These are phyloP conservation scores for Alosa sapidissima DNA, from an alignment of 2,797 vertebrate genomes.

Conservation along the genomic window DNA sequence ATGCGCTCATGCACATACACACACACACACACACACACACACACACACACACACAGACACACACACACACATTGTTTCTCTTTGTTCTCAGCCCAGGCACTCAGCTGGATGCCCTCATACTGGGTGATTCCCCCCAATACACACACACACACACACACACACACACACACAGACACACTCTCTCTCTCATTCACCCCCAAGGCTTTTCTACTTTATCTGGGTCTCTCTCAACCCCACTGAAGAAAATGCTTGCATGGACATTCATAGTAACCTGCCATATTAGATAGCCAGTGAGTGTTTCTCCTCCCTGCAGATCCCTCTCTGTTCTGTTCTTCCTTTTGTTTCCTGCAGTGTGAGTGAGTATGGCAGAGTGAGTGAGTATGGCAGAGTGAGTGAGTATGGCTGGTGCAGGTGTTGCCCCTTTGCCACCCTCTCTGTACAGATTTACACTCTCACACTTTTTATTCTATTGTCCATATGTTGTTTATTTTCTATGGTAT, in stretches of 20 bases:
- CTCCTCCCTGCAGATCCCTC: not conserved
- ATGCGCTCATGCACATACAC: not conserved
- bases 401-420: not conserved
- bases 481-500: not conserved
- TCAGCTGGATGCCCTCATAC: conserved; percentile 39
- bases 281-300: not conserved
- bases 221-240: not conserved
- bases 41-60: conserved; percentile 23
- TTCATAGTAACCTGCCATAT: not conserved
- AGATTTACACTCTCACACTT: not conserved
- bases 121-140: not conserved
- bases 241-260: not conserved
- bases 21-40: conserved; percentile 39
- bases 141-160: not conserved
- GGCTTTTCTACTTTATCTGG: not conserved
- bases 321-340: not conserved
- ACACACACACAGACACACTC: not conserved
- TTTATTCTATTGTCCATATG: not conserved
- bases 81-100: conserved; percentile 47
- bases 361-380: not conserved
- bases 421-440: not conserved
- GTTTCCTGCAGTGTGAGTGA: not conserved
- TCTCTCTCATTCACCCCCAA: not conserved
- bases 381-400: not conserved
- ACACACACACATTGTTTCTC: conserved; percentile 5